Conservation (phyloP, 2,888 invertebrate species). For the Zelleria hepariella region DNA sequence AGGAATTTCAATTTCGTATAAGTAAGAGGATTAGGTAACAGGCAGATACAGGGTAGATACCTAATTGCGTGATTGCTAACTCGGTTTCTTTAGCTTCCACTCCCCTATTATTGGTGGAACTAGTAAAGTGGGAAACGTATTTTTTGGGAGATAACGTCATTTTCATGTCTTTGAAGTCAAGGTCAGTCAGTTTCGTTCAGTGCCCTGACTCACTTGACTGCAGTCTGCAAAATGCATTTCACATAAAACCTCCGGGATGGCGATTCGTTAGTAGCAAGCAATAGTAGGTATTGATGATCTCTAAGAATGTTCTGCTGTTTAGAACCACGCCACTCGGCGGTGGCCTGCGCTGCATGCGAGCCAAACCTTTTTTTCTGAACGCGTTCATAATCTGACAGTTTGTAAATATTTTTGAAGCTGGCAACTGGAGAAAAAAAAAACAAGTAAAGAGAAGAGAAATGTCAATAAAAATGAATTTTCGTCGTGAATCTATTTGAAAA, state of each 20-base stretch:
- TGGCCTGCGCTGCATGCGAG: too few relatives aligned
- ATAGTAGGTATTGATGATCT: too few relatives aligned
- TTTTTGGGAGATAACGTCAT: slow-evolving; percentile 20
- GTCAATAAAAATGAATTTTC: neutral
- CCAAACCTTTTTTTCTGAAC: neutral
- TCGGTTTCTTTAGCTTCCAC: slow-evolving; percentile 32
- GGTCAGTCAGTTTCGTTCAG: too few relatives aligned
- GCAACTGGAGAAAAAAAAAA: neutral
- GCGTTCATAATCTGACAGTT: neutral
- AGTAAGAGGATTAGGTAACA: too few relatives aligned
- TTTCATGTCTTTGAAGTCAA: too few relatives aligned
- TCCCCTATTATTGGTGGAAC: slow-evolving; percentile 26
- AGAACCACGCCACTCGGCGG: too few relatives aligned
- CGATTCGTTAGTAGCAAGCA: too few relatives aligned
- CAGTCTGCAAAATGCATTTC: too few relatives aligned
- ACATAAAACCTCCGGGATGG: too few relatives aligned
- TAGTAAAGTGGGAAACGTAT: slow-evolving; percentile 19
- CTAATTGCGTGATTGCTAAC: slow-evolving; percentile 15
- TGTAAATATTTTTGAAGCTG: neutral
- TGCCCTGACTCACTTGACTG: too few relatives aligned
- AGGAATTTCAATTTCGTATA: neutral
- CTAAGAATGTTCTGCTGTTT: too few relatives aligned
- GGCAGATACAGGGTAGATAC: too few relatives aligned
- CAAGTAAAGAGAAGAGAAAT: neutral
- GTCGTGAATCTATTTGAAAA: neutral